phyloP scores from a whole-genome alignment of 1,140 invertebrate genomes.

The Rhagoletis pomonella region DNA sequence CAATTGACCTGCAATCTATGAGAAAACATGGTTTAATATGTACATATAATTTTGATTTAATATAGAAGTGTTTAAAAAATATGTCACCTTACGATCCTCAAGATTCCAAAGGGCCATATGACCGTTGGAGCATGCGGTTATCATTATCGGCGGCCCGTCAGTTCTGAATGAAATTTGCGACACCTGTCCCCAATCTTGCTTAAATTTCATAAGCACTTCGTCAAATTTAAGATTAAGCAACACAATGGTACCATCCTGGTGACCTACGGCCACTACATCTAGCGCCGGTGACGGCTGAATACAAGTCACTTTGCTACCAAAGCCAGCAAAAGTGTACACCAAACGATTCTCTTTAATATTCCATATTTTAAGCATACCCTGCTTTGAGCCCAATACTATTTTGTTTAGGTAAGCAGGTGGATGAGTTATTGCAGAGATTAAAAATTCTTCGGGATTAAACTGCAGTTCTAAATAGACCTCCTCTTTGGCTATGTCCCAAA shows the following conservation, averaged over 20 bases:
- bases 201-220: conserved; percentile 88
- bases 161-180: conserved; percentile 90
- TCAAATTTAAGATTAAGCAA: conserved; percentile 94
- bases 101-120: conserved; percentile 96
- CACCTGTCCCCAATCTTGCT: conserved; percentile 94
- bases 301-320: conserved; percentile 81
- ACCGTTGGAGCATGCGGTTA: conserved; percentile 85
- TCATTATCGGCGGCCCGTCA: conserved; percentile 91
- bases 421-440: conserved; percentile 88
- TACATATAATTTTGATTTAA: neutral
- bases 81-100: conserved; percentile 84
- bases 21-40: neutral
- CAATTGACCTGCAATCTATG: conserved; percentile 63
- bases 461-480: conserved; percentile 80
- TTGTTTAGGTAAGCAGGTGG: conserved; percentile 96
- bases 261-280: conserved; percentile 91
- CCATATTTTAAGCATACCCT: conserved; percentile 93
- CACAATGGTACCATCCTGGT: conserved; percentile 87
- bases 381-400: conserved; percentile 91
- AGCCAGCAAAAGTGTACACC: conserved; percentile 88
- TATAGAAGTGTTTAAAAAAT: neutral
- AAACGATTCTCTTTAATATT: conserved; percentile 89
- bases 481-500: conserved; percentile 91
- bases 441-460: conserved; percentile 84
- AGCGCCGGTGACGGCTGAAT: conserved; percentile 91